Evolutionary conservation across 2,797 vertebrate genomes (phyloP), one percentile per base, ranked within the genome.

Genomic region (Sebastes oblongus): DNA sequence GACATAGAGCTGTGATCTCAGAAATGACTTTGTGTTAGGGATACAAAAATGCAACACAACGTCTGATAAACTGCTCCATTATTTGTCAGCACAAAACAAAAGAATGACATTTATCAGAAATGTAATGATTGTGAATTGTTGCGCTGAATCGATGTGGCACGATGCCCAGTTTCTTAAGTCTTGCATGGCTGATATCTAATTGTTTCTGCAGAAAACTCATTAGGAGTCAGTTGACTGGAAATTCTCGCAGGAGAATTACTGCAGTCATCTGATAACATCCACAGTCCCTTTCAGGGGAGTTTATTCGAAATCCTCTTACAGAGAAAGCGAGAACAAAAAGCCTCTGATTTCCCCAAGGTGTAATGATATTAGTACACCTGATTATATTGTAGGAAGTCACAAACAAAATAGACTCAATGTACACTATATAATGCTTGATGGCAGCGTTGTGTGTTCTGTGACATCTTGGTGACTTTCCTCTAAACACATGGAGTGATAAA

Each of bases 161-260:
- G 94, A 94, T 88, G 90, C 86, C 87, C 82, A 83, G 90, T 92
- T 88, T 73, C 83, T 91, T 90, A 81, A 80, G 94, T 95, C 92
- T 91, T 78, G 92, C 96, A 91, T 95, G 91, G 94, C 88, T 93
- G 92, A 84, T 89, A 92, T 95, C 93, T 96, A 96, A 96, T 97
- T 97, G 96, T 95, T 95, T 93, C 92, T 93, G 91, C 93, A 94
- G 94, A 96, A 95, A 96, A 95, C 94, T 95, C 92, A 95, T 96
- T 95, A 94, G 96, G 94, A 96, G 94, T 95, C 95, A 93, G 93
- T 93, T 95, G 93, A 90, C 88, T 95, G 95, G 90, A 96, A 96
- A 96, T 88, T 82, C 92, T 88, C 90, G 83, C 93, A 88, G 93
- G 76, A 93, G 73, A 89, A 83, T 86, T 92, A 86, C 92, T 90